These are phyloP conservation scores for Cerastoderma edule DNA, from an alignment of 2,888 invertebrate genomes.

Conservation along the genomic window DNA sequence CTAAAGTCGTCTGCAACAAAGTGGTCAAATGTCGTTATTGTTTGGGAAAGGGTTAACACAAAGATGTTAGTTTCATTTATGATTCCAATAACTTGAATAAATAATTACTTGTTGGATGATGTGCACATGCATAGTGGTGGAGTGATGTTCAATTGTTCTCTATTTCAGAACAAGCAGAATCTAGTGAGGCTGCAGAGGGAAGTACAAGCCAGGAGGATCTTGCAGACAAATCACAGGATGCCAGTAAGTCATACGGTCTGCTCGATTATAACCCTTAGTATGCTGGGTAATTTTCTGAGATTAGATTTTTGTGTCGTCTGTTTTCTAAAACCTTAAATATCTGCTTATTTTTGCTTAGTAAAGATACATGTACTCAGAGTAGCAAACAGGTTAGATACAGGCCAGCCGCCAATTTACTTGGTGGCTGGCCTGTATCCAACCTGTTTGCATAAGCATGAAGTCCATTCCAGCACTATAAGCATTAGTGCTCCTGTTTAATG, in stretches of 20 bases:
- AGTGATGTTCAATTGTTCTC: background rate
- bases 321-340: background rate
- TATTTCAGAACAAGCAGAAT: constrained; percentile 11
- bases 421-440: too few relatives aligned
- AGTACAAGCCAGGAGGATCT: constrained; percentile 44
- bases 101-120: background rate
- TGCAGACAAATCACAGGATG: constrained; percentile 45
- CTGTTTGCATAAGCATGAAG: too few relatives aligned
- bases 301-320: background rate
- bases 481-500: too few relatives aligned
- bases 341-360: background rate
- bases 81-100: too few relatives aligned
- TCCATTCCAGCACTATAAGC: too few relatives aligned
- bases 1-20: too few relatives aligned
- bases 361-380: background rate
- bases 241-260: constrained; percentile 25
- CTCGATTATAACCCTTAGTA: background rate
- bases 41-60: too few relatives aligned
- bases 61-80: too few relatives aligned
- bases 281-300: background rate
- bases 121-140: background rate
- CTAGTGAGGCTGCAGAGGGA: constrained; percentile 27
- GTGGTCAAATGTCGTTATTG: too few relatives aligned
- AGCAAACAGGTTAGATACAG: background rate
- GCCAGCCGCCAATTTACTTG: background rate